Evolutionary conservation across 2,888 invertebrate genomes (phyloP).

Genomic region (Pseudoips prasinana): DNA sequence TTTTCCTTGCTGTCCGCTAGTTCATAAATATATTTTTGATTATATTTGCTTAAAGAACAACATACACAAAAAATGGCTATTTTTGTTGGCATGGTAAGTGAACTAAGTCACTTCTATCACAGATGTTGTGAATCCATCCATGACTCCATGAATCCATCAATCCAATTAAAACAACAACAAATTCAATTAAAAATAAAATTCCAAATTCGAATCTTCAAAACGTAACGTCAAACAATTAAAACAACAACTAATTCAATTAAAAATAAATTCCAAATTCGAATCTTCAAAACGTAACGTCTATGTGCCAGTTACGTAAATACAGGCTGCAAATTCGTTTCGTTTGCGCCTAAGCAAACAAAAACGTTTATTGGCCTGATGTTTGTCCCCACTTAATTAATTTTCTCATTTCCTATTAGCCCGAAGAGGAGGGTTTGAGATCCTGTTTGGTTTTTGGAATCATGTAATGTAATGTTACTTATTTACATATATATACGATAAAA

Average conservation of each 20-base stretch:
- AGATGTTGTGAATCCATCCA: no score
- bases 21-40: no score
- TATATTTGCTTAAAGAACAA: no score
- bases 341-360: constrained; percentile 64
- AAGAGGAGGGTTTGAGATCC: constrained; percentile 25
- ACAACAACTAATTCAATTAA: constrained; percentile 15
- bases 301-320: constrained; percentile 12
- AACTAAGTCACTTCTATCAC: no score
- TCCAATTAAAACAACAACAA: background rate
- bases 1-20: no score
- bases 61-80: no score
- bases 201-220: constrained; percentile 46
- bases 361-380: constrained; percentile 54
- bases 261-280: constrained; percentile 26
- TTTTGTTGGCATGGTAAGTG: no score
- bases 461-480: constrained; percentile 29
- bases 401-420: constrained; percentile 65
- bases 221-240: background rate
- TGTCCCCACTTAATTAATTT: constrained; percentile 74
- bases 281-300: constrained; percentile 41
- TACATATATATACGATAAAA: no score
- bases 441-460: constrained; percentile 32
- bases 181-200: constrained; percentile 19
- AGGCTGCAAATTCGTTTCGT: constrained; percentile 25
- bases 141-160: no score